Conservation (phyloP, 2,888 invertebrate species). For the Euclidia mi region DNA sequence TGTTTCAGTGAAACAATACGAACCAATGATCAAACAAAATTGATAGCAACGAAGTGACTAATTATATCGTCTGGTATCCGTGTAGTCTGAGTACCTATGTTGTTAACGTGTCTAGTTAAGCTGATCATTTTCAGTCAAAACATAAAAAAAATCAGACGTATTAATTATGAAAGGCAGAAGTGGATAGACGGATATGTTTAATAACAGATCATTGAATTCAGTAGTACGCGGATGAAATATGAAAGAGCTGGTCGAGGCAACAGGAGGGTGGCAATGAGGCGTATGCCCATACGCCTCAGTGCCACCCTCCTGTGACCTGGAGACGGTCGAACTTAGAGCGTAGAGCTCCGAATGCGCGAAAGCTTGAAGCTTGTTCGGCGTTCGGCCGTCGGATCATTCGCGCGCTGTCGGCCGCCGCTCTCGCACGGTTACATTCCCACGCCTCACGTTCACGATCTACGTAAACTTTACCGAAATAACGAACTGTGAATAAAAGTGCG, state of each 20-base stretch:
- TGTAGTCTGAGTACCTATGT: slow-evolving; percentile 15
- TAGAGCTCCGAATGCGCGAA: too few relatives aligned
- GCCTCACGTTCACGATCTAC: slow-evolving; percentile 36
- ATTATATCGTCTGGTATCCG: neutral
- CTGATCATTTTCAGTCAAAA: slow-evolving; percentile 9
- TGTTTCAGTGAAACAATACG: too few relatives aligned
- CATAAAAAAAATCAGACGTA: slow-evolving; percentile 18
- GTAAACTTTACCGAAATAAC: slow-evolving; percentile 68
- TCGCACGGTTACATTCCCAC: slow-evolving; percentile 44
- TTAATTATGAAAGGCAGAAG: slow-evolving; percentile 32
- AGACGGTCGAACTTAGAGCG: slow-evolving; percentile 35
- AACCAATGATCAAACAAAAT: too few relatives aligned
- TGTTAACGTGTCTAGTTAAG: slow-evolving; percentile 41
- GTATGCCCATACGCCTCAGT: too few relatives aligned
- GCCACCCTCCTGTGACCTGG: too few relatives aligned
- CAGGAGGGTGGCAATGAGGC: slow-evolving; percentile 69
- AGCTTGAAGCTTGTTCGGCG: slow-evolving; percentile 10
- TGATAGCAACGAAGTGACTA: too few relatives aligned
- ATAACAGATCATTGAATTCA: slow-evolving; percentile 50
- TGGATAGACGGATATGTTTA: slow-evolving; percentile 33
- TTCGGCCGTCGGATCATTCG: slow-evolving; percentile 46
- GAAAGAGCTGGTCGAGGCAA: slow-evolving; percentile 59
- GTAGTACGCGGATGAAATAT: slow-evolving; percentile 53
- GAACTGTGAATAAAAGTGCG: slow-evolving; percentile 54
- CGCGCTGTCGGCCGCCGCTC: slow-evolving; percentile 50